Evolutionary conservation across 2,888 invertebrate genomes (phyloP).

Genomic region (Caenorhabditis imperialis): DNA sequence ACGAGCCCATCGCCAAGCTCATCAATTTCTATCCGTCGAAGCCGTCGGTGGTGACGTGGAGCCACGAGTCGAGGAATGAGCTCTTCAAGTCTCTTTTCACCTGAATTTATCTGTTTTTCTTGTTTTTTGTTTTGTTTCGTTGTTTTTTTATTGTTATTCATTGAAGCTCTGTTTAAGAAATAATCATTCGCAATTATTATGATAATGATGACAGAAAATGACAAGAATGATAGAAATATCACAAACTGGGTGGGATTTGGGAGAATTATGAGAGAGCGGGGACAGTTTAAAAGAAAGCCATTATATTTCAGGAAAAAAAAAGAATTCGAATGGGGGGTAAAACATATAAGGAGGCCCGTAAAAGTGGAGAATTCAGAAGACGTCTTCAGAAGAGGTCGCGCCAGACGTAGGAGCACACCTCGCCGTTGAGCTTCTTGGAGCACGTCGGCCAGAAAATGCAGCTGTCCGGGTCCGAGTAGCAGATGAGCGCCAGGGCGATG

Average conservation of each 20-base stretch:
- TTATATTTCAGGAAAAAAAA: slow-evolving; percentile 2
- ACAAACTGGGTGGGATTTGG: neutral
- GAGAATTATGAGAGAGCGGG: too few species aligned
- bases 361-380: neutral
- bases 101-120: slow-evolving; percentile 26
- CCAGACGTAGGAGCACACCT: slow-evolving; percentile 69
- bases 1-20: slow-evolving; percentile 78
- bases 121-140: slow-evolving; percentile 13
- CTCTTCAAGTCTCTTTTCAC: slow-evolving; percentile 76
- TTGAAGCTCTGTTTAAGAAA: neutral
- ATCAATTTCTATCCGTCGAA: slow-evolving; percentile 76
- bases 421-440: slow-evolving; percentile 67
- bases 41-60: slow-evolving; percentile 72
- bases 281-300: neutral
- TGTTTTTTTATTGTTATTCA: slow-evolving; percentile 17
- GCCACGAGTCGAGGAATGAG: slow-evolving; percentile 74
- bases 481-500: slow-evolving; percentile 91
- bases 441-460: slow-evolving; percentile 88
- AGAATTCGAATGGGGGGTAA: slow-evolving; percentile 1
- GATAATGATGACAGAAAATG: neutral
- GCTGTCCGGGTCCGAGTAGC: slow-evolving; percentile 93
- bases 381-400: slow-evolving; percentile 31
- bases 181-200: slow-evolving; percentile 1
- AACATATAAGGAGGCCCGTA: slow-evolving; percentile 9
- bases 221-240: neutral